Base-by-base conservation (phyloP, 2,888 invertebrate genomes). In the Leptinotarsa tumamoca region DNA sequence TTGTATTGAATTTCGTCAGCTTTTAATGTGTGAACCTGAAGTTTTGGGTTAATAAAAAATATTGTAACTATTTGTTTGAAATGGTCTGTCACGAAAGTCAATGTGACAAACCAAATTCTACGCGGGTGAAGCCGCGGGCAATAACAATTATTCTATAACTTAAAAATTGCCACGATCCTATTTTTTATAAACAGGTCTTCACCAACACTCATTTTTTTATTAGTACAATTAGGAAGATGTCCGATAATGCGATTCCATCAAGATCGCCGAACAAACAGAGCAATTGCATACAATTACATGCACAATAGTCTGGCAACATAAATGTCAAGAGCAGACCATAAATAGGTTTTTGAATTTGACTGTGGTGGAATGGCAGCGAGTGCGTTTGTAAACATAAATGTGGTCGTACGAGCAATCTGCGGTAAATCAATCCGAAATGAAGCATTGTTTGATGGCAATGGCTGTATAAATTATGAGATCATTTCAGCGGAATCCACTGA, bases 351-450 rank as follows among this genome's bases (percentile, higher is more conserved):
- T 80, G 78, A 79, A 77, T 78, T 75, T 69, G 76, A 76, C 75
- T 76, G 80, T 77, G 78, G 79, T 71, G 78, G 74, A 73, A 73
- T 74, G 75, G 75, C 78, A 75, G 67, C 68, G 74, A 78, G 75
- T 77, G 75, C 78, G 79, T 78, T 78, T 80, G 78, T 80, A 69
- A 79, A 80, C 80, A 80, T 77, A 79, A 78, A 77, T 79, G 79
- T 77, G 81, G 79, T 82, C 81, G 77, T 82, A 84, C 82, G 82
- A 82, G 81, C 84, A 83, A 84, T 84, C 82, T 85, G 84, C 84
- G 85, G 85, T 87, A 87, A 87, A 87, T 87, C 87, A 87, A 87
- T 87, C 87, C 83, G 82, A 83, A 86, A 85, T 84, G 85, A 84
- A 84, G 84, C 83, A 85, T 84, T 85, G 86, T 86, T 86, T 86